These are phyloP conservation scores for Aporophyla lueneburgensis DNA, from an alignment of 2,888 invertebrate species.

Conservation along the genomic window DNA sequence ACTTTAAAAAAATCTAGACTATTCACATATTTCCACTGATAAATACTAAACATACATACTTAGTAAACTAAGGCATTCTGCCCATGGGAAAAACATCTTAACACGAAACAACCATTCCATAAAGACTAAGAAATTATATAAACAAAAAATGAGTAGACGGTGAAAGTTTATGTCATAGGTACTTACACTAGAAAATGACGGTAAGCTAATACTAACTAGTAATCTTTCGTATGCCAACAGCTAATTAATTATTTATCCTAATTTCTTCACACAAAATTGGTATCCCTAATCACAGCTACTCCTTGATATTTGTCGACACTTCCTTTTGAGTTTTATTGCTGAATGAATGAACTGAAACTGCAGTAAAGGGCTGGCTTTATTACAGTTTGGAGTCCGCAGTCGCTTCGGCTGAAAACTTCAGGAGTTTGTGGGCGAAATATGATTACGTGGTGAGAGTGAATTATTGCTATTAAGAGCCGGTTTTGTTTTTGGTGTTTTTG, in stretches of 20 bases:
- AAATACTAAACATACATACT: too few species aligned
- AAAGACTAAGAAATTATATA: too few species aligned
- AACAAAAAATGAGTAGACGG: too few species aligned
- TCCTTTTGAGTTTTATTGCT: conserved; percentile 69
- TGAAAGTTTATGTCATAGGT: too few species aligned
- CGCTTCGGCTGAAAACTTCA: conserved; percentile 53
- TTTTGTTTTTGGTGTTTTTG: conserved; percentile 16
- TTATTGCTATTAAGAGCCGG: conserved; percentile 20
- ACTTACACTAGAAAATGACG: too few species aligned
- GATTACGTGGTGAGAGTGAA: conserved; percentile 49
- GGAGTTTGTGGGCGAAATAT: conserved; percentile 52
- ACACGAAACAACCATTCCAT: too few species aligned
- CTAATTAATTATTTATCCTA: background rate
- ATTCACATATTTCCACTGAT: too few species aligned
- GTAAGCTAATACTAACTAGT: too few species aligned
- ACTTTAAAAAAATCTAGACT: too few species aligned
- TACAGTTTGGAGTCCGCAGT: conserved; percentile 53
- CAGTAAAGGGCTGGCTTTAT: conserved; percentile 69
- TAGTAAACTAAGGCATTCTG: too few species aligned
- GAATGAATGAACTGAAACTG: conserved; percentile 64
- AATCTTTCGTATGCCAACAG: too few species aligned
- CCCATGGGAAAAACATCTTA: too few species aligned
- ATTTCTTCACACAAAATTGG: conserved; percentile 14
- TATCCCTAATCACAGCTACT: conserved; percentile 39
- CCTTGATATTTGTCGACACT: conserved; percentile 67